phyloP scores from a whole-genome alignment of 2,797 vertebrate species.

The Hypotaenidia okinawae region DNA sequence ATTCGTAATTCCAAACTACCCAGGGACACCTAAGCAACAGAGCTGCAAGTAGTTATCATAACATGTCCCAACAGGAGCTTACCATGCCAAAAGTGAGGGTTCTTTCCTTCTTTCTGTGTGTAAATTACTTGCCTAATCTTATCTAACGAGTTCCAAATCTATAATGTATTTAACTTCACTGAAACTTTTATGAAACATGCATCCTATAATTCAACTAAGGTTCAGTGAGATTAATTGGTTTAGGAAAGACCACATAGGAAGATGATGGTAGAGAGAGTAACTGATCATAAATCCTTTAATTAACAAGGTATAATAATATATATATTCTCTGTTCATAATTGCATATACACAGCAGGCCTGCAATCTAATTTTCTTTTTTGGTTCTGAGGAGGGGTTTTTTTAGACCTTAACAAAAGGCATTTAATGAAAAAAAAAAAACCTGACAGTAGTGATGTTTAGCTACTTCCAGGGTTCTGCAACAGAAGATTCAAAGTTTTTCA shows the following conservation, averaged over 20 bases:
- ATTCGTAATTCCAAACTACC: neutral
- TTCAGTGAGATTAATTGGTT: conserved; percentile 51
- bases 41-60: neutral
- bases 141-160: neutral
- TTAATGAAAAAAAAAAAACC: neutral
- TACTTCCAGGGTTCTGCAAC: neutral
- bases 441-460: neutral
- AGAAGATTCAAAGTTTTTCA: neutral
- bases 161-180: conserved; percentile 31
- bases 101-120: neutral
- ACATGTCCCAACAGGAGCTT: neutral
- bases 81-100: neutral
- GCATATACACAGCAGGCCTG: neutral
- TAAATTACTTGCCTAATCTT: conserved; percentile 11
- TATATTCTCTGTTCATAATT: conserved; percentile 39
- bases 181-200: conserved; percentile 10
- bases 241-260: conserved; percentile 48
- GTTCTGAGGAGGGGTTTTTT: neutral
- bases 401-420: neutral
- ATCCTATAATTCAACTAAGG: conserved; percentile 28
- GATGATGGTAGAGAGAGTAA: conserved; percentile 29
- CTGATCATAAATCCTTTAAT: conserved; percentile 44
- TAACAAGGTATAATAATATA: conserved; percentile 42
- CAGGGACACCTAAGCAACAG: neutral
- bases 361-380: conserved; percentile 13